Conservation (phyloP, 2,113 vertebrate genomes). For the Colius striatus region DNA sequence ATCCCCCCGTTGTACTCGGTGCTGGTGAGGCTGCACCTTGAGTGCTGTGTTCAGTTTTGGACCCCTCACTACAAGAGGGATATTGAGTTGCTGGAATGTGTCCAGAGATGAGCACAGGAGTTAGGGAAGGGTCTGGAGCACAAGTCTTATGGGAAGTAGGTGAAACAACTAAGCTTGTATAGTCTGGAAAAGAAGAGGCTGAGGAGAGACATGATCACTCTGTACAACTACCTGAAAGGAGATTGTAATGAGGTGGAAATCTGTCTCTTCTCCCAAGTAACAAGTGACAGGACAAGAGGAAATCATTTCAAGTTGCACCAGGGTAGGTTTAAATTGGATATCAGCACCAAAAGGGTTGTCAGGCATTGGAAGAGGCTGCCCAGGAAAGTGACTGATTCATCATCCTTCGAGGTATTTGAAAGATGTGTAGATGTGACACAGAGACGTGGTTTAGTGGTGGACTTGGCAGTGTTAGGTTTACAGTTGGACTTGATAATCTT, state of each 20-base stretch:
- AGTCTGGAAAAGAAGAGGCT: background rate
- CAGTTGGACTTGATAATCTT: background rate
- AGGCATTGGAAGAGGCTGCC: background rate
- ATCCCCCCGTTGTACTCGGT: fast-evolving
- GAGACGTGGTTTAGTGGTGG: background rate
- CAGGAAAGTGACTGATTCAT: background rate
- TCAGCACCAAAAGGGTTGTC: background rate
- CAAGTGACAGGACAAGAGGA: background rate
- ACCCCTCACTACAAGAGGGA: fast-evolving
- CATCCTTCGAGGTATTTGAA: background rate
- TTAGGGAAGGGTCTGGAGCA: background rate
- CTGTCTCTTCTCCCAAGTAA: background rate
- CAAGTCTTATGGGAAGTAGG: background rate
- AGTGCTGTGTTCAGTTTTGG: background rate
- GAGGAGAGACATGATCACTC: background rate
- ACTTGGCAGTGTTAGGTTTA: background rate
- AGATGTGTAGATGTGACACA: fast-evolving
- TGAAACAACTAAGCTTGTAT: background rate
- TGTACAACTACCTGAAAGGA: background rate
- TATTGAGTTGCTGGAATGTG: fast-evolving
- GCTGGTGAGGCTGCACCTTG: fast-evolving
- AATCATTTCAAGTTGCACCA: fast-evolving
- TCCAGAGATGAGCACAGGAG: fast-evolving
- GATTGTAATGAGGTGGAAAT: background rate
- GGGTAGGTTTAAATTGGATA: background rate